Evolutionary conservation across 2,113 vertebrate genomes (phyloP).

Genomic region (Psophia crepitans): DNA sequence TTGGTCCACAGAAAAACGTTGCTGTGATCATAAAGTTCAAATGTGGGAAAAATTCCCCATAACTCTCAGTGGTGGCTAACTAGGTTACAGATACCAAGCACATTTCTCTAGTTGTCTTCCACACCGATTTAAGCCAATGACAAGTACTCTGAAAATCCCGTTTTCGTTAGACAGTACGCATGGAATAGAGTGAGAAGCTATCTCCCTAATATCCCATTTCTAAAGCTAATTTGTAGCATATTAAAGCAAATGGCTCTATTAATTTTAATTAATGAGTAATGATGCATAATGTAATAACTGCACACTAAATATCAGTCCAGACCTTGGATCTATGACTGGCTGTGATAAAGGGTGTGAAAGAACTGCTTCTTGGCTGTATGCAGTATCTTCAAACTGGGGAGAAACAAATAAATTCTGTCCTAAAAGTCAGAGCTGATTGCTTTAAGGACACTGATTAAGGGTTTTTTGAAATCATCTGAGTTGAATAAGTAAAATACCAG

Average conservation of each 20-base stretch:
- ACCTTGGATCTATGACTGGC: background rate
- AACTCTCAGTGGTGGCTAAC: background rate
- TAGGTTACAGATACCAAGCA: background rate
- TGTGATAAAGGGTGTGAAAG: background rate
- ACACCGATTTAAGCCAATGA: background rate
- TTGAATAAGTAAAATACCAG: background rate
- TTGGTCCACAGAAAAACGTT: background rate
- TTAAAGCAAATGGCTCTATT: conserved; percentile 15
- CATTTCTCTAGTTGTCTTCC: background rate
- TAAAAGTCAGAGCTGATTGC: background rate
- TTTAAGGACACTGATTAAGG: background rate
- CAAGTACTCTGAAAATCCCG: background rate
- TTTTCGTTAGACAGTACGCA: background rate
- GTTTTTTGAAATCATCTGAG: rapidly evolving
- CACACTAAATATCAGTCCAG: background rate
- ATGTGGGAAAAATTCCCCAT: background rate
- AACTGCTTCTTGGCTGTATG: background rate
- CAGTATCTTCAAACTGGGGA: background rate
- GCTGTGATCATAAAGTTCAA: background rate
- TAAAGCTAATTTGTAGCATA: conserved; percentile 16
- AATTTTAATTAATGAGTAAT: conserved; percentile 28
- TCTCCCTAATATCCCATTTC: background rate
- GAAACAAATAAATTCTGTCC: no score
- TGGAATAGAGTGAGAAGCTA: background rate
- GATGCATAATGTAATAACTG: background rate